phyloP scores from a whole-genome alignment of 2,888 invertebrate genomes.

The Boloria selene region DNA sequence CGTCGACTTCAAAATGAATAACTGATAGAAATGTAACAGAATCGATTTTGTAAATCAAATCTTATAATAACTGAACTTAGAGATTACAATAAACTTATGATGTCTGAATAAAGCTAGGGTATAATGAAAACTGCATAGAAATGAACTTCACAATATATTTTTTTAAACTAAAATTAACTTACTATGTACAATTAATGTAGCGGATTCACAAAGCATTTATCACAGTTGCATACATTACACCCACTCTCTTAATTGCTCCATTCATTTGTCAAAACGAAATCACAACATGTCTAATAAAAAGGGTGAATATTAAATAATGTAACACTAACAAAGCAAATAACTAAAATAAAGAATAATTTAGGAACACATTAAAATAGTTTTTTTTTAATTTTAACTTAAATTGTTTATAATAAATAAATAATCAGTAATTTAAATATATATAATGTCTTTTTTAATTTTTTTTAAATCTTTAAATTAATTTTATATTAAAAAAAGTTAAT shows the following conservation, averaged over 20 bases:
- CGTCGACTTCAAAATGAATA: background rate
- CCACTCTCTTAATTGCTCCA: slow-evolving; percentile 38
- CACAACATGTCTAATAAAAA: background rate
- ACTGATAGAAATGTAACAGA: background rate
- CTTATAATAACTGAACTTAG: too few species aligned
- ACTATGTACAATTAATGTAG: slow-evolving; percentile 51
- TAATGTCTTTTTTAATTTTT: too few species aligned
- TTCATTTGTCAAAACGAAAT: slow-evolving; percentile 7
- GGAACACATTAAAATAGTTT: slow-evolving; percentile 19
- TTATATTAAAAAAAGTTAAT: too few species aligned
- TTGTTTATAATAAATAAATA: background rate
- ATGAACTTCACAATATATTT: slow-evolving; percentile 5
- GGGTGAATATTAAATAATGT: too few species aligned
- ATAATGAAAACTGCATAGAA: slow-evolving; percentile 11
- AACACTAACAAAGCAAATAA: too few species aligned
- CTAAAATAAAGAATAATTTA: background rate
- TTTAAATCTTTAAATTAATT: too few species aligned
- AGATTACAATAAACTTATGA: background rate
- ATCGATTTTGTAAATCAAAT: too few species aligned
- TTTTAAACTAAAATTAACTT: slow-evolving; percentile 26
- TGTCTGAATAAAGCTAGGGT: slow-evolving; percentile 8
- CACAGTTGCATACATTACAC: slow-evolving; percentile 74
- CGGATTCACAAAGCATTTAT: slow-evolving; percentile 68
- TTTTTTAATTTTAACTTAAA: background rate
- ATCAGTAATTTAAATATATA: background rate